Percentiles rank a stretch among this genome's conserved stretches.
phyloP scores from a whole-genome alignment of 2,797 vertebrate species.

The Chelmon rostratus region DNA sequence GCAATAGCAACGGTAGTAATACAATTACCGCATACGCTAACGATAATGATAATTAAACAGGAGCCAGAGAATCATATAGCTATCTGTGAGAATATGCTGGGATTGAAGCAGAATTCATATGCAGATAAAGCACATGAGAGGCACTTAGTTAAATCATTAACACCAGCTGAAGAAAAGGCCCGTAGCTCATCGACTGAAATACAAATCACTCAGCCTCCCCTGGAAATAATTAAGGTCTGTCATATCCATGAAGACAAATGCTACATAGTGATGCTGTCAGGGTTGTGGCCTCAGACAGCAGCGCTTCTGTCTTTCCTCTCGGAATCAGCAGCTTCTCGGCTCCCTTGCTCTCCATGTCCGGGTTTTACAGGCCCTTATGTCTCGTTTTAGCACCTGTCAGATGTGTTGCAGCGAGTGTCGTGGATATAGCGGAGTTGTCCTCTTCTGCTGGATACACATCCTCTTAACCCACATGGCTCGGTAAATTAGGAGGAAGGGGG shows the following conservation, averaged over 20 bases:
- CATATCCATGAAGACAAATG: constrained; percentile 69
- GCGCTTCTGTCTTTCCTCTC: constrained; percentile 33
- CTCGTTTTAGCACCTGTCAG: constrained; percentile 68
- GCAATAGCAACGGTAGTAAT: constrained; percentile 42
- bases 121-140: constrained; percentile 68
- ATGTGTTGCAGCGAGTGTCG: constrained; percentile 58
- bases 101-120: constrained; percentile 60
- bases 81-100: constrained; percentile 55
- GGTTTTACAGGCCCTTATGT: constrained; percentile 58
- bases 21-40: constrained; percentile 59
- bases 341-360: constrained; percentile 27
- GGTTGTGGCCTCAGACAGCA: constrained; percentile 47
- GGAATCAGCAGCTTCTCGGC: constrained; percentile 43
- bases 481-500: constrained; percentile 49
- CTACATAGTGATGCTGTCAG: constrained; percentile 32
- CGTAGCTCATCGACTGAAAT: constrained; percentile 64
- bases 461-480: constrained; percentile 53
- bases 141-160: constrained; percentile 76
- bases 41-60: constrained; percentile 65
- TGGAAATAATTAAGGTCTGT: constrained; percentile 72
- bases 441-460: constrained; percentile 50
- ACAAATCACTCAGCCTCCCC: constrained; percentile 66
- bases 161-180: constrained; percentile 69
- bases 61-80: constrained; percentile 47
- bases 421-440: constrained; percentile 44